phyloP scores from a whole-genome alignment of 53 echinoderm and acorn worm species.

The Echinarachnius parma region DNA sequence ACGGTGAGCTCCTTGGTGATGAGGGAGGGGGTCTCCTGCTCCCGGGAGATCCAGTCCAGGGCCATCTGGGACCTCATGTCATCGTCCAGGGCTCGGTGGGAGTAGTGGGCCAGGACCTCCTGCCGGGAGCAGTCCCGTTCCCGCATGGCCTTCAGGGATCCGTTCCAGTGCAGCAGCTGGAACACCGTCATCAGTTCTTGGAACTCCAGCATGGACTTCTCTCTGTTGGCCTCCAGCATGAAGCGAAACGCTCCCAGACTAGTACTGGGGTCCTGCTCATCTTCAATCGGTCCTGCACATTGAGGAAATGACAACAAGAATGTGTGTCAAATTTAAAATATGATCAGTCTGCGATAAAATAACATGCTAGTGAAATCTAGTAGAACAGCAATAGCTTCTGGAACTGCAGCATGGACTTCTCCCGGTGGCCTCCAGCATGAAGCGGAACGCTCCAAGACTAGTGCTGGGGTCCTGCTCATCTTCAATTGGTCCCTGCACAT shows the following conservation, averaged over 20 bases:
- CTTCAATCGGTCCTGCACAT: constrained; percentile 76
- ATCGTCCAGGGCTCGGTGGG: constrained; percentile 90
- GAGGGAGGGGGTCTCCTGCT: constrained; percentile 82
- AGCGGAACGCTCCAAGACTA: too few relatives aligned
- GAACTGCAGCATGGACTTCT: too few relatives aligned
- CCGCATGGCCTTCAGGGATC: constrained; percentile 92
- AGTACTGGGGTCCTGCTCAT: constrained; percentile 87
- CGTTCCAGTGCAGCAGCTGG: constrained; percentile 94
- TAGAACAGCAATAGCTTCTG: too few relatives aligned
- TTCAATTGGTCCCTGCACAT: too few relatives aligned
- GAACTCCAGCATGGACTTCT: constrained; percentile 93
- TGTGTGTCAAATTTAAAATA: too few relatives aligned
- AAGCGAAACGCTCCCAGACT: constrained; percentile 96
- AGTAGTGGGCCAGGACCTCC: constrained; percentile 86
- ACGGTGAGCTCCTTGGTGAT: constrained; percentile 72
- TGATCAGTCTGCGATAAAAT: too few relatives aligned
- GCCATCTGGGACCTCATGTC: constrained; percentile 99
- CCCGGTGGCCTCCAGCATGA: too few relatives aligned
- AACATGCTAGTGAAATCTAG: too few relatives aligned
- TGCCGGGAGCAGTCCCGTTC: constrained; percentile 92
- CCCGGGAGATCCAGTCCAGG: constrained; percentile 96
- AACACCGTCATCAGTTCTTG: constrained; percentile 94
- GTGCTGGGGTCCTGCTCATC: too few relatives aligned
- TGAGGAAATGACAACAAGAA: too few relatives aligned
- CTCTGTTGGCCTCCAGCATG: constrained; percentile 93